Evolutionary conservation across 2,113 vertebrate genomes (phyloP).

Genomic region (Elgaria multicarinata): DNA sequence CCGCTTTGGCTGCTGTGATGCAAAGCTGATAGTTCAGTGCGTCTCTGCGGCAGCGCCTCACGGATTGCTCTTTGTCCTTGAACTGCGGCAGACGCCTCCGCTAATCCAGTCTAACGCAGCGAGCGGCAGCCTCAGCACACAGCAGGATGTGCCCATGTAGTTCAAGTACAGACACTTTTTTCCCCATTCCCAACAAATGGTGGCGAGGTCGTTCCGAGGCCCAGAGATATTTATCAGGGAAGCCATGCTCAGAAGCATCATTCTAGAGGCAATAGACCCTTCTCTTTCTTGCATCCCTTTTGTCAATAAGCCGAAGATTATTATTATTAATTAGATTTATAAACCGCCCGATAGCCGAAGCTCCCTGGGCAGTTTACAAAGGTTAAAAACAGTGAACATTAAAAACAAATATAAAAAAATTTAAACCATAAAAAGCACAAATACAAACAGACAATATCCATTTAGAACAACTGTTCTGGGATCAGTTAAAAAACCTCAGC

Average conservation of each 20-base stretch:
- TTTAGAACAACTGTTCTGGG: no score
- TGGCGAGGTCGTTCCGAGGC: neutral
- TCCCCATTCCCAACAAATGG: no score
- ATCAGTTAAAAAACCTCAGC: no score
- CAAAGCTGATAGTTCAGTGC: conserved; percentile 55
- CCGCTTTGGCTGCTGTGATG: conserved; percentile 36
- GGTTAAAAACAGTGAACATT: no score
- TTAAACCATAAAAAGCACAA: no score
- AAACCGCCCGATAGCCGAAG: no score
- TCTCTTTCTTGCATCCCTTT: neutral
- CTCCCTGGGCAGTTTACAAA: no score
- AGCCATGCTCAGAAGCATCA: neutral
- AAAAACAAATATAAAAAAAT: no score
- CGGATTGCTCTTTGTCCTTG: conserved; percentile 61
- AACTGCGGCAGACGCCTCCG: conserved; percentile 45
- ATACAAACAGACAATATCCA: no score
- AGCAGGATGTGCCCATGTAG: conserved; percentile 37
- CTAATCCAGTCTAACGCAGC: conserved; percentile 53
- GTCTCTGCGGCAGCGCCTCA: conserved; percentile 46
- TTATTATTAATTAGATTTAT: no score
- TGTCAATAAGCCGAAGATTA: neutral
- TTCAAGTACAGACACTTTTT: neutral
- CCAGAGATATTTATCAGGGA: neutral
- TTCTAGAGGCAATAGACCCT: neutral
- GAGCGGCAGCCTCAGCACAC: conserved; percentile 35